Conservation (phyloP, 2,888 invertebrate species). For the Mimas tiliae region DNA sequence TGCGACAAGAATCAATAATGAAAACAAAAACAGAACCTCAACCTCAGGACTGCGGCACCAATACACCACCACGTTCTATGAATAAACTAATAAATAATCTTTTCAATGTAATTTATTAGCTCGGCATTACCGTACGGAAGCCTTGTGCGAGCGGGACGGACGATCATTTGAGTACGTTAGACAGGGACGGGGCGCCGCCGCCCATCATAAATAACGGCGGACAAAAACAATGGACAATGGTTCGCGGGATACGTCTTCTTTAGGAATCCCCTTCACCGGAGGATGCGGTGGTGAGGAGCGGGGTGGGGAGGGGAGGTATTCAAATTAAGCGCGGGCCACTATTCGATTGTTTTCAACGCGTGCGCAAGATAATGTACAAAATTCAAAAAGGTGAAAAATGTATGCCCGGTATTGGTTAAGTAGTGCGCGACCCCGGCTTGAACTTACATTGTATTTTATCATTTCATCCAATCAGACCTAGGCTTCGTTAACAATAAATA, state of each 20-base stretch:
- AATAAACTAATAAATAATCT: conserved; percentile 85
- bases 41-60: conserved; percentile 68
- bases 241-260: conserved; percentile 83
- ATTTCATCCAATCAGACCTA: too few species aligned
- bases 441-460: too few species aligned
- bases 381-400: conserved; percentile 17
- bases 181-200: conserved; percentile 66
- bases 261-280: conserved; percentile 58
- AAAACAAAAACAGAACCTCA: conserved; percentile 52
- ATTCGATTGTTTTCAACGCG: conserved; percentile 47
- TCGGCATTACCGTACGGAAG: conserved; percentile 78
- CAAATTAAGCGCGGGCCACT: conserved; percentile 46
- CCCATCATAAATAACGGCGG: conserved; percentile 82
- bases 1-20: conserved; percentile 66
- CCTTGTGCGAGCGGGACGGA: conserved; percentile 59
- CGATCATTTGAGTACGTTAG: conserved; percentile 42
- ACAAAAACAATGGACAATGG: conserved; percentile 85
- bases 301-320: conserved; percentile 38
- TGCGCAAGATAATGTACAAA: conserved; percentile 47
- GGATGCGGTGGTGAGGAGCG: neutral
- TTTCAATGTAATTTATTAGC: conserved; percentile 81
- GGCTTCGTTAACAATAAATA: too few species aligned
- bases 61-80: conserved; percentile 79
- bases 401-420: neutral
- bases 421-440: neutral